Conservation (phyloP, 1,140 invertebrate genomes). For the Ips typographus region DNA sequence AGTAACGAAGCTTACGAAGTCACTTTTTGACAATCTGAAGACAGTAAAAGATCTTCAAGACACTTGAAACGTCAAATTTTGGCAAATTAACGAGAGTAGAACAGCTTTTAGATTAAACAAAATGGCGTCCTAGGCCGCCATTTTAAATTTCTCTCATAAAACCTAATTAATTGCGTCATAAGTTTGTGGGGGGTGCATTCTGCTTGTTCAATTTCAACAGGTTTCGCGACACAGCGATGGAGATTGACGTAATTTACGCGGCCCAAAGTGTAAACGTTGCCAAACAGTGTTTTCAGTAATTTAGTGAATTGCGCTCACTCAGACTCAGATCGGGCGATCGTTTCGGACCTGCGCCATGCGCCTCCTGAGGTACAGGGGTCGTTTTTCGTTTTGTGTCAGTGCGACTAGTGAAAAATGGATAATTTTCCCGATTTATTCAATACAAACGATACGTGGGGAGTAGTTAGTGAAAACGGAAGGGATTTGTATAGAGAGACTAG, state of each 20-base stretch:
- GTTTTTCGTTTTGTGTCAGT: constrained; percentile 39
- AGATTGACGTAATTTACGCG: constrained; percentile 22
- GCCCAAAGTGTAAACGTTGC: not conserved
- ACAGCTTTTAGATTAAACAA: too few species aligned
- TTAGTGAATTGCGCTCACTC: not conserved
- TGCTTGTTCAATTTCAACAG: constrained; percentile 10
- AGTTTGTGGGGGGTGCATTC: constrained; percentile 16
- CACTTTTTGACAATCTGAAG: too few species aligned
- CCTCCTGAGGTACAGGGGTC: constrained; percentile 36
- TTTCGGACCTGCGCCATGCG: constrained; percentile 44
- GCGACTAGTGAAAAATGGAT: constrained; percentile 48
- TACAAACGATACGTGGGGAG: constrained; percentile 44
- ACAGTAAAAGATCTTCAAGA: too few species aligned
- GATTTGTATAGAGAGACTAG: constrained; percentile 40
- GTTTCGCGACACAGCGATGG: constrained; percentile 18
- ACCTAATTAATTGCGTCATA: too few species aligned
- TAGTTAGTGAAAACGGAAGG: constrained; percentile 34
- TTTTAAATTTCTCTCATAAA: too few species aligned
- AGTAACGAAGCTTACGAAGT: too few species aligned
- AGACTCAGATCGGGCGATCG: constrained; percentile 16
- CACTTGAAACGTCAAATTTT: too few species aligned
- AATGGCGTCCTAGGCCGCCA: too few species aligned
- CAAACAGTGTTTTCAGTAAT: not conserved
- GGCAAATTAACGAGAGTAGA: too few species aligned
- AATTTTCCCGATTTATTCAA: constrained; percentile 50